Evolutionary conservation across 2,888 invertebrate species (phyloP).

Genomic region (Dasysyrphus albostriatus): DNA sequence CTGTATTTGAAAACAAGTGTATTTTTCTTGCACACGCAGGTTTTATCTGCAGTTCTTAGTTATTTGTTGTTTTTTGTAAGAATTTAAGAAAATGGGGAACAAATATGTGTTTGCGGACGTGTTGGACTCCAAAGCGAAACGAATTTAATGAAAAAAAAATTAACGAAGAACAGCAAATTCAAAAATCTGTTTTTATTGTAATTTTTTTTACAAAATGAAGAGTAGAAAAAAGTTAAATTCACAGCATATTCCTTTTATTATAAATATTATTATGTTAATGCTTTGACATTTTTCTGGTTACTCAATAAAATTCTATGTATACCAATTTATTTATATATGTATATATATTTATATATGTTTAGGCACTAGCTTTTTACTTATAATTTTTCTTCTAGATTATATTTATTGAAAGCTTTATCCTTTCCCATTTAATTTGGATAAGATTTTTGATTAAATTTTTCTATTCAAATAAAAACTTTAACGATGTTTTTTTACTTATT

Average conservation of each 20-base stretch:
- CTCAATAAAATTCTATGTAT: slow-evolving; percentile 44
- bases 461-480: slow-evolving; percentile 46
- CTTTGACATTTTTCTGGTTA: slow-evolving; percentile 35
- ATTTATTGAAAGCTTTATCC: slow-evolving; percentile 7
- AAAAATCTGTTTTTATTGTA: slow-evolving; percentile 18
- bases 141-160: background rate
- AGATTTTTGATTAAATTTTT: slow-evolving; percentile 68
- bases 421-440: slow-evolving; percentile 15
- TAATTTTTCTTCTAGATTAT: slow-evolving; percentile 19
- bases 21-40: slow-evolving; percentile 40
- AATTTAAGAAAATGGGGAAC: slow-evolving; percentile 22
- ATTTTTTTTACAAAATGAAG: slow-evolving; percentile 48
- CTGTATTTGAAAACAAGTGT: slow-evolving; percentile 56
- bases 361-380: slow-evolving; percentile 67
- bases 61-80: background rate
- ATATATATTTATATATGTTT: slow-evolving; percentile 36
- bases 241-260: slow-evolving; percentile 48
- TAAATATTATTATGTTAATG: slow-evolving; percentile 29
- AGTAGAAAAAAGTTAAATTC: slow-evolving; percentile 50
- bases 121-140: slow-evolving; percentile 48
- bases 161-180: background rate
- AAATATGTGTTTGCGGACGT: slow-evolving; percentile 12
- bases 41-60: slow-evolving; percentile 42
- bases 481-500: slow-evolving; percentile 5
- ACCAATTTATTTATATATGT: background rate